phyloP scores from a whole-genome alignment of 2,113 vertebrate genomes.

The Taxidea taxus region DNA sequence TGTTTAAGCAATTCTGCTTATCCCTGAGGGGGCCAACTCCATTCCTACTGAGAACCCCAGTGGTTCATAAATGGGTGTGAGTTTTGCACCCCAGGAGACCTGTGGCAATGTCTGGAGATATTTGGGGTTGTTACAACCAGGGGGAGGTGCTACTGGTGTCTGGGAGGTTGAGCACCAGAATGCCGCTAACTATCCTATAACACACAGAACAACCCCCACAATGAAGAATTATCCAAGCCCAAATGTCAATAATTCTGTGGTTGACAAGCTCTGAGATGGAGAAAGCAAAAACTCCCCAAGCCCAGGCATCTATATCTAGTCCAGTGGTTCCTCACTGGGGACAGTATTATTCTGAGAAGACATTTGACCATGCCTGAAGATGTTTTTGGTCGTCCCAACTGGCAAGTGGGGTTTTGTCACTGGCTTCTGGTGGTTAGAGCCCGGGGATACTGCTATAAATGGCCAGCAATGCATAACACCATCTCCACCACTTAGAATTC shows the following conservation, averaged over 20 bases:
- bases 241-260: background rate
- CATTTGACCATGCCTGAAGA: background rate
- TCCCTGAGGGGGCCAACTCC: background rate
- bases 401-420: background rate
- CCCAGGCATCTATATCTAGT: background rate
- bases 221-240: background rate
- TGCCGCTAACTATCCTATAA: background rate
- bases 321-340: background rate
- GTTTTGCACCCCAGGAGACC: background rate
- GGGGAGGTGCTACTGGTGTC: background rate
- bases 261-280: background rate
- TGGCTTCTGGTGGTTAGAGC: background rate
- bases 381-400: background rate
- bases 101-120: background rate
- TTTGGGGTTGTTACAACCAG: background rate
- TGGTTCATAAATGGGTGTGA: background rate
- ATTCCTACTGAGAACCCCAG: background rate
- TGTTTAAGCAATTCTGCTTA: slow-evolving; percentile 7
- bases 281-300: background rate
- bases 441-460: background rate
- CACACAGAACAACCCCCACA: background rate
- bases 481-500: background rate
- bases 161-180: background rate
- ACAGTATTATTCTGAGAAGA: background rate
- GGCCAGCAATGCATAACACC: background rate